Conservation (phyloP, 2,797 vertebrate genomes). For the Decapterus maruadsi region DNA sequence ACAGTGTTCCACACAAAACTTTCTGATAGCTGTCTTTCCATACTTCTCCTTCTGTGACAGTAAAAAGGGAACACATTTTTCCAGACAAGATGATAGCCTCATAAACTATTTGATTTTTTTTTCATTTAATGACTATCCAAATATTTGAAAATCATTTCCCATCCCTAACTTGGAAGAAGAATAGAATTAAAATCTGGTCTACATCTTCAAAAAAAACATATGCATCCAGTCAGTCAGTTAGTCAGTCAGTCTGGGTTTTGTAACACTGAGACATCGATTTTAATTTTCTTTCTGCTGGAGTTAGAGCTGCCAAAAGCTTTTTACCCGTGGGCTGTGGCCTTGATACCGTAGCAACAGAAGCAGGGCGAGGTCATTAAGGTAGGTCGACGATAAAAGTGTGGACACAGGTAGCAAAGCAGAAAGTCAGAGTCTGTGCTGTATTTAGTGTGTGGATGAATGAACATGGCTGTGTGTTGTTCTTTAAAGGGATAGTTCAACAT, state of each 20-base stretch:
- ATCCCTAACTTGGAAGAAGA: not conserved
- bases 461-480: too few relatives aligned
- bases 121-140: too few relatives aligned
- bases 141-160: too few relatives aligned
- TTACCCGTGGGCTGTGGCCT: not conserved
- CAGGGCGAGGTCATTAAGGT: constrained; percentile 5
- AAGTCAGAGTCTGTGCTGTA: too few relatives aligned
- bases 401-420: not conserved
- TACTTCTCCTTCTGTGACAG: too few relatives aligned
- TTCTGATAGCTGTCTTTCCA: too few relatives aligned
- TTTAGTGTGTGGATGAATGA: too few relatives aligned
- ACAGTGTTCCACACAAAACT: too few relatives aligned
- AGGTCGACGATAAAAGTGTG: not conserved
- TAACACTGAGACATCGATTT: not conserved
- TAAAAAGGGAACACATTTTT: too few relatives aligned
- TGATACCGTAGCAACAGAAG: constrained; percentile 25
- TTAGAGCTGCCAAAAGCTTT: not conserved
- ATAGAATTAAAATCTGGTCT: not conserved
- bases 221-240: not conserved
- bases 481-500: too few relatives aligned
- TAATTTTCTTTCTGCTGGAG: not conserved
- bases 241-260: not conserved
- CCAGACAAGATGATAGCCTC: too few relatives aligned
- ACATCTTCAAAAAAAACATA: not conserved
- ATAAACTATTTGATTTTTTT: too few relatives aligned